Percentiles rank a stretch among this genome's conserved stretches.
Conservation (phyloP, 2,888 invertebrate species). For the Frankliniella intonsa region DNA sequence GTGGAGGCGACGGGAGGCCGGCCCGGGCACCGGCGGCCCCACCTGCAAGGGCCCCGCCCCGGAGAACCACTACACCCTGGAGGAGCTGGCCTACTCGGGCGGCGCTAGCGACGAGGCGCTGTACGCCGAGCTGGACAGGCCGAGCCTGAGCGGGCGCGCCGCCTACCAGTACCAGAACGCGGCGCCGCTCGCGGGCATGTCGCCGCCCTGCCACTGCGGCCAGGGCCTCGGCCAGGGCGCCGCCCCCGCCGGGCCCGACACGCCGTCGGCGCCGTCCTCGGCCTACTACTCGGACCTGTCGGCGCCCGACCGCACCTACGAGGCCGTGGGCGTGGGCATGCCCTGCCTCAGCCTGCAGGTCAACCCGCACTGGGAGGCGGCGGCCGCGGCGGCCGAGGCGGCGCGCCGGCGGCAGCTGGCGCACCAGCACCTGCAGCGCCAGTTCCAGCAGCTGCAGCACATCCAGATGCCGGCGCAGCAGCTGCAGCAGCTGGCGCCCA, state of each 20-base stretch:
- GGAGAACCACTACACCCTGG: constrained; percentile 70
- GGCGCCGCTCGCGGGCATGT: constrained; percentile 39
- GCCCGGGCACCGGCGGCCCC: constrained; percentile 46
- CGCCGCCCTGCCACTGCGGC: constrained; percentile 39
- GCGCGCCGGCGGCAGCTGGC: constrained; percentile 2
- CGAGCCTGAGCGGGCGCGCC: constrained; percentile 44
- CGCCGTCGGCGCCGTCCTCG: constrained; percentile 64
- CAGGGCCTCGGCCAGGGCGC: constrained; percentile 51
- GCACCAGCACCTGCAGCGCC: constrained; percentile 14
- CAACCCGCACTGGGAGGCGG: constrained; percentile 18
- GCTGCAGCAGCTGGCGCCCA: neutral
- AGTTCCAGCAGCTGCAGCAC: constrained; percentile 25
- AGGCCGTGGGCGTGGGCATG: constrained; percentile 51
- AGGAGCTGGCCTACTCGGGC: constrained; percentile 46
- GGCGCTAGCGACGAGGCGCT: constrained; percentile 55
- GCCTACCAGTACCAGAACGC: constrained; percentile 52
- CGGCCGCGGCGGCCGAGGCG: constrained; percentile 14
- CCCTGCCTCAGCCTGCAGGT: constrained; percentile 23
- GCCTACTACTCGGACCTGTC: constrained; percentile 69
- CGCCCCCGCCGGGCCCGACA: constrained; percentile 43
- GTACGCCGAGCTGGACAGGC: constrained; percentile 66
- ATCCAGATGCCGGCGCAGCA: constrained; percentile 14
- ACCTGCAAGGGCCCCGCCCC: constrained; percentile 51
- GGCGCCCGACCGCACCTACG: constrained; percentile 55
- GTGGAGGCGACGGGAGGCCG: constrained; percentile 27